Conservation (phyloP, 2,888 invertebrate species). For the Hirtodrosophila alboralis region DNA sequence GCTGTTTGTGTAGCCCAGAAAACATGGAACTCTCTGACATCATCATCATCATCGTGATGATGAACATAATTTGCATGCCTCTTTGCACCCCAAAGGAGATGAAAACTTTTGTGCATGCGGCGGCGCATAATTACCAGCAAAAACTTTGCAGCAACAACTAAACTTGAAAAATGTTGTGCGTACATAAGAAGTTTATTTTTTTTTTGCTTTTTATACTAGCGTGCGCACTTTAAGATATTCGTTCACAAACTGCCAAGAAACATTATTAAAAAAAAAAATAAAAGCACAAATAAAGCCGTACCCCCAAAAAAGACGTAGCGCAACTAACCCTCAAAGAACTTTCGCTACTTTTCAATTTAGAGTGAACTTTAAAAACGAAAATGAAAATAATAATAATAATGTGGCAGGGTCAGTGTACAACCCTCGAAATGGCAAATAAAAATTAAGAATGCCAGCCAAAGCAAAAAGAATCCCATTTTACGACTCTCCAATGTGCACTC, state of each 20-base stretch:
- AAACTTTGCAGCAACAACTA: slow-evolving; percentile 60
- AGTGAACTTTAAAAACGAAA: slow-evolving; percentile 37
- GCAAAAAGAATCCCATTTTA: slow-evolving; percentile 57
- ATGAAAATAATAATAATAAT: slow-evolving; percentile 4
- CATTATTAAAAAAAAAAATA: slow-evolving; percentile 33
- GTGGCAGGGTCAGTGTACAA: slow-evolving; percentile 44
- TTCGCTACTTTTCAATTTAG: slow-evolving; percentile 73
- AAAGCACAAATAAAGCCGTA: slow-evolving; percentile 42
- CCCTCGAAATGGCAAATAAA: slow-evolving; percentile 56
- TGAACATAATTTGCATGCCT: slow-evolving; percentile 69
- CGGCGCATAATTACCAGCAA: slow-evolving; percentile 69
- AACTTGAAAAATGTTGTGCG: slow-evolving; percentile 60
- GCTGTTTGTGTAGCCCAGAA: slow-evolving; percentile 21
- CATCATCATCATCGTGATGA: slow-evolving; percentile 20
- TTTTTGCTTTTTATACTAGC: slow-evolving; percentile 1
- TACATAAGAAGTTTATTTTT: slow-evolving; percentile 27
- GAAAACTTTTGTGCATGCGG: slow-evolving; percentile 66
- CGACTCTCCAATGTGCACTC: slow-evolving; percentile 80
- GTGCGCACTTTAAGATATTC: slow-evolving; percentile 33
- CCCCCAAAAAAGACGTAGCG: slow-evolving; percentile 11
- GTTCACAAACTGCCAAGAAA: slow-evolving; percentile 25
- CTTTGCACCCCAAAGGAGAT: slow-evolving; percentile 47
- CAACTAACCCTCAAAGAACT: slow-evolving; percentile 68
- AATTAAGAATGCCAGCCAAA: slow-evolving; percentile 44
- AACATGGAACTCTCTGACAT: slow-evolving; percentile 10